Percentiles rank a stretch among this genome's conserved stretches.
phyloP scores from a whole-genome alignment of 2,888 invertebrate genomes.

The Tipula confusa region DNA sequence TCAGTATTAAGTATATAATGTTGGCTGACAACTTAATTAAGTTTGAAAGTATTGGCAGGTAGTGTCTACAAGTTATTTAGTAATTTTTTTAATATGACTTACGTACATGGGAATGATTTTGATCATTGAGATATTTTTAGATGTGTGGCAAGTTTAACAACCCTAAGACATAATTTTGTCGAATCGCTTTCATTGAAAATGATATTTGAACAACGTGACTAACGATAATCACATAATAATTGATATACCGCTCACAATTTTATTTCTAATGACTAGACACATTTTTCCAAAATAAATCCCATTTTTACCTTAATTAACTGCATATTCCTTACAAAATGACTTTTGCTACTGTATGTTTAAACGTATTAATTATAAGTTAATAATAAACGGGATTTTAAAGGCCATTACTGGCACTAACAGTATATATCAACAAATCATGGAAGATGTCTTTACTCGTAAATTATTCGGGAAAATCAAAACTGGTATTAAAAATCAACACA shows the following conservation, averaged over 20 bases:
- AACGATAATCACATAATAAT: neutral
- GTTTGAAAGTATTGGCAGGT: neutral
- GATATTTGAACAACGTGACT: no score
- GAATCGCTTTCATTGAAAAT: no score
- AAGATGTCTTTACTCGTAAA: no score
- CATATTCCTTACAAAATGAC: neutral
- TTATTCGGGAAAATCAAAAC: no score
- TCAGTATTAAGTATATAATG: neutral
- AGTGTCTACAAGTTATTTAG: neutral
- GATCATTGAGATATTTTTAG: neutral
- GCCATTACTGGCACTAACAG: no score
- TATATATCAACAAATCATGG: no score
- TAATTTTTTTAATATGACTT: neutral
- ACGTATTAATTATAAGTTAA: no score
- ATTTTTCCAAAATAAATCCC: neutral
- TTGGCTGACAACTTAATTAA: neutral
- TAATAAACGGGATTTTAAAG: no score
- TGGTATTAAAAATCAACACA: no score
- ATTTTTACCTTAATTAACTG: neutral
- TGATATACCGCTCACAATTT: neutral
- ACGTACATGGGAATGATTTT: neutral
- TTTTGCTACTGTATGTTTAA: neutral
- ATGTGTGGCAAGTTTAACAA: no score
- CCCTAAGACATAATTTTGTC: no score
- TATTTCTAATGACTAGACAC: neutral